Percentiles rank a stretch among this genome's conserved stretches.
phyloP scores from a whole-genome alignment of 2,113 vertebrate genomes.

The Rhineura floridana region DNA sequence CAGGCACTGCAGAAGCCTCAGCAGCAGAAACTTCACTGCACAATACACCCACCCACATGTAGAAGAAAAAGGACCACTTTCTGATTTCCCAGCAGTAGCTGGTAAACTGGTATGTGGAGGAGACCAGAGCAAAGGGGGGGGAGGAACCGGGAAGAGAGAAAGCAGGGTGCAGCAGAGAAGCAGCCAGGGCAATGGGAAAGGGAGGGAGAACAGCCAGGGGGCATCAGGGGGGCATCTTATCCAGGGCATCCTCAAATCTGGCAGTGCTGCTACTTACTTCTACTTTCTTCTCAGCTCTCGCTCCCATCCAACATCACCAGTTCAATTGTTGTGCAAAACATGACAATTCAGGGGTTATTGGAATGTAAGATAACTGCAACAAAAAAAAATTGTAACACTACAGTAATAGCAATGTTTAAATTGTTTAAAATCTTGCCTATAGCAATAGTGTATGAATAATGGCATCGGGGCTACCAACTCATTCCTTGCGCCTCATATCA shows the following conservation, averaged over 20 bases:
- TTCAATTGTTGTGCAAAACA: slow-evolving; percentile 27
- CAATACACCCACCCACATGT: no score
- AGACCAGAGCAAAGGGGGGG: not conserved
- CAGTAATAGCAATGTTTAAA: slow-evolving; percentile 49
- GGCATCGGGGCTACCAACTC: slow-evolving; percentile 7
- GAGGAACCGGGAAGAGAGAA: not conserved
- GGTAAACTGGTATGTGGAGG: not conserved
- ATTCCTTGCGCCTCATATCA: not conserved
- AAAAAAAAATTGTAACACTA: slow-evolving; percentile 51
- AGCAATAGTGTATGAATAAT: slow-evolving; percentile 33
- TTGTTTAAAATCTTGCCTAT: slow-evolving; percentile 43
- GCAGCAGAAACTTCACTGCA: no score
- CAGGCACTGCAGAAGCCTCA: no score
- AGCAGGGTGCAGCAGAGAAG: not conserved
- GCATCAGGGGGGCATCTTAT: not conserved
- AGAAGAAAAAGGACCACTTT: no score
- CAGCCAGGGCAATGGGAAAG: not conserved
- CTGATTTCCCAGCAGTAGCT: no score
- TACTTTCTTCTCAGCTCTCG: slow-evolving; percentile 1
- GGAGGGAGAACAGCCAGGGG: not conserved
- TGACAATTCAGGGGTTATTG: slow-evolving; percentile 36
- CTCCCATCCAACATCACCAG: slow-evolving; percentile 8
- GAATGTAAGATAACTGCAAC: slow-evolving; percentile 29
- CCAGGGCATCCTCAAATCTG: not conserved
- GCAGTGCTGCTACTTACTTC: not conserved